phyloP scores from a whole-genome alignment of 2,888 invertebrate species.

The Aphrophora alni region DNA sequence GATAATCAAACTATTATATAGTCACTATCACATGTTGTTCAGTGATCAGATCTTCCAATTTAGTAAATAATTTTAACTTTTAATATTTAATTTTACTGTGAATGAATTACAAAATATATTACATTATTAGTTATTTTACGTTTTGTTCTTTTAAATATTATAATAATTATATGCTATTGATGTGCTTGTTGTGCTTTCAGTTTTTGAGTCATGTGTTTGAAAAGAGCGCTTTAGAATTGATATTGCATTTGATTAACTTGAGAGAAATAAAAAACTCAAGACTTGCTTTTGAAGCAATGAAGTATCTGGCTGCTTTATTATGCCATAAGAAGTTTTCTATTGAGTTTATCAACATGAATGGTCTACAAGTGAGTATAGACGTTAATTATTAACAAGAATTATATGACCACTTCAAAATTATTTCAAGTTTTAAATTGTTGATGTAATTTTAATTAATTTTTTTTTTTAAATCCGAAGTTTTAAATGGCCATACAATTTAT shows the following conservation, averaged over 20 bases:
- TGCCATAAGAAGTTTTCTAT: conserved; percentile 99
- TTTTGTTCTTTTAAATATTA: neutral
- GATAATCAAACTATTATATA: too few species aligned
- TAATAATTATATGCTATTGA: too few species aligned
- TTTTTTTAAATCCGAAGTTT: conserved; percentile 17
- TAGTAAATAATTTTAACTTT: too few species aligned
- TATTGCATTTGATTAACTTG: conserved; percentile 89
- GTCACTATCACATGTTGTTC: too few species aligned
- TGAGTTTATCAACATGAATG: conserved; percentile 90
- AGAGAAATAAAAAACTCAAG: conserved; percentile 88
- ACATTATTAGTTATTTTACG: neutral
- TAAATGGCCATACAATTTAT: too few species aligned
- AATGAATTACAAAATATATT: neutral
- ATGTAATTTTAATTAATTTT: neutral
- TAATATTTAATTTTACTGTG: too few species aligned
- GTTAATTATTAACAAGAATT: neutral
- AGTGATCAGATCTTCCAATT: too few species aligned
- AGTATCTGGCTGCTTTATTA: conserved; percentile 91
- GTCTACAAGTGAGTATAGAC: conserved; percentile 74
- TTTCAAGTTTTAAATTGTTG: neutral
- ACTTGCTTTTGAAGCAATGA: conserved; percentile 94
- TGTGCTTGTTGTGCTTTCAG: conserved; percentile 59
- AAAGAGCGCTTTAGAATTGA: conserved; percentile 87
- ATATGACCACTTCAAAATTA: neutral
- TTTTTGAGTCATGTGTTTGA: conserved; percentile 93